Conservation (phyloP, 2,888 invertebrate species). For the Tortrix viridana region DNA sequence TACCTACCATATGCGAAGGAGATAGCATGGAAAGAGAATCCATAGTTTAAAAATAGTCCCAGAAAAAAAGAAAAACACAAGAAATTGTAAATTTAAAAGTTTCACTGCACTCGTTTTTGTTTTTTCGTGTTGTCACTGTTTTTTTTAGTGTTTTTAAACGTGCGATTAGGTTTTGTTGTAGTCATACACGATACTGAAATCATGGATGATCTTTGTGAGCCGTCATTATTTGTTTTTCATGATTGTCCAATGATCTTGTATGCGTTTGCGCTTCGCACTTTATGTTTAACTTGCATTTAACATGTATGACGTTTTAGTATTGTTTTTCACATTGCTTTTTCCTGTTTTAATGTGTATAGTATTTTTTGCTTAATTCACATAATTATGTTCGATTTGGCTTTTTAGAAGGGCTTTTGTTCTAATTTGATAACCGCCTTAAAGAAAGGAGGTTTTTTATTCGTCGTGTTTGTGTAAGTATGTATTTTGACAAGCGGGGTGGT, state of each 20-base stretch:
- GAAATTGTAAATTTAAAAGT: constrained; percentile 40
- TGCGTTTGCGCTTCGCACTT: constrained; percentile 5
- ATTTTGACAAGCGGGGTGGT: no score
- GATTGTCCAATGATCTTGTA: constrained; percentile 34
- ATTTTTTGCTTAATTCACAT: no score
- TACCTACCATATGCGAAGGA: constrained; percentile 83
- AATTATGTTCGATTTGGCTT: no score
- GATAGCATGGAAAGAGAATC: constrained; percentile 83
- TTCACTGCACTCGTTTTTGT: not conserved
- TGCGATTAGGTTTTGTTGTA: not conserved
- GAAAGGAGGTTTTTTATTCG: no score
- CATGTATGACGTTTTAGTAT: constrained; percentile 4
- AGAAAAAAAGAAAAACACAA: constrained; percentile 45
- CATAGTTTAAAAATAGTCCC: constrained; percentile 69
- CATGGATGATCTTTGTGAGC: not conserved
- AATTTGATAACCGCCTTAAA: no score
- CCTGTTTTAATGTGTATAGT: not conserved
- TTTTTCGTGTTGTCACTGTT: not conserved
- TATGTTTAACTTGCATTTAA: constrained; percentile 19
- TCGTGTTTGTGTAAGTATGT: no score
- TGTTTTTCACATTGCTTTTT: not conserved
- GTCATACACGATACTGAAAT: constrained; percentile 13
- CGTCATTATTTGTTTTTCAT: constrained; percentile 20
- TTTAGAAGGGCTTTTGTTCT: no score
- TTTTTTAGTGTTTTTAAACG: constrained; percentile 2